A percentile compares a stretch with the other conserved stretches of the same genome.
Evolutionary conservation across 2,888 invertebrate species (phyloP).

Genomic region (Caenorhabditis sulstoni): DNA sequence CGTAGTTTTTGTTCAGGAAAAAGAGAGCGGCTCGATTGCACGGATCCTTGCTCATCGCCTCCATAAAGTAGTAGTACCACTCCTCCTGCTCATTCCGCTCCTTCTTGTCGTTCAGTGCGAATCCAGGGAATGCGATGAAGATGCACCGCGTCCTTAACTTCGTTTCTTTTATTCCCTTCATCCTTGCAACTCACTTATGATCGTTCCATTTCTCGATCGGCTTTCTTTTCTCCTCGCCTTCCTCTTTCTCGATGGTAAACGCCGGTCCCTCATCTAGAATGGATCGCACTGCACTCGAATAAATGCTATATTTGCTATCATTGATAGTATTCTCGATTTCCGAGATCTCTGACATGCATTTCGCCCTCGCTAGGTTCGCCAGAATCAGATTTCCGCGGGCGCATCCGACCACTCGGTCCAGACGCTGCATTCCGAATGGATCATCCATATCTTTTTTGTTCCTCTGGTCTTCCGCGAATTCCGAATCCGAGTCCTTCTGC

Average conservation of each 20-base stretch:
- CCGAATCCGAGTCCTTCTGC: background rate
- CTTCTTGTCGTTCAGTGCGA: background rate
- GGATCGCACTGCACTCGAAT: constrained; percentile 9
- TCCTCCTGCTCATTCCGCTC: constrained; percentile 14
- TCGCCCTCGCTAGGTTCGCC: background rate
- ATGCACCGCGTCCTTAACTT: constrained; percentile 25
- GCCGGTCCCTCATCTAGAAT: constrained; percentile 26
- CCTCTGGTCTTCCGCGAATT: background rate
- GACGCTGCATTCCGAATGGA: constrained; percentile 9
- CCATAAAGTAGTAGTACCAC: constrained; percentile 46
- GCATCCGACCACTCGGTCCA: constrained; percentile 33
- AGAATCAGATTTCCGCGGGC: constrained; percentile 45
- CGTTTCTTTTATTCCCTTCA: background rate
- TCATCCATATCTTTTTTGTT: background rate
- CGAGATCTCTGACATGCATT: background rate
- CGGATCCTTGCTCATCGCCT: constrained; percentile 53
- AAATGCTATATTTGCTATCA: background rate
- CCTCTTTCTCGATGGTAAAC: constrained; percentile 16
- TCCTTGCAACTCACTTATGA: constrained; percentile 19
- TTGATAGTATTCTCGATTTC: background rate
- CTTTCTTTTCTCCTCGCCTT: constrained; percentile 16
- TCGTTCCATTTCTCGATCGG: constrained; percentile 16
- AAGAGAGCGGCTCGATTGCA: constrained; percentile 41
- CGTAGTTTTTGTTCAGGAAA: constrained; percentile 42
- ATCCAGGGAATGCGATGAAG: constrained; percentile 10